phyloP scores from a whole-genome alignment of 2,888 invertebrate genomes.

The Notodonta ziczac region DNA sequence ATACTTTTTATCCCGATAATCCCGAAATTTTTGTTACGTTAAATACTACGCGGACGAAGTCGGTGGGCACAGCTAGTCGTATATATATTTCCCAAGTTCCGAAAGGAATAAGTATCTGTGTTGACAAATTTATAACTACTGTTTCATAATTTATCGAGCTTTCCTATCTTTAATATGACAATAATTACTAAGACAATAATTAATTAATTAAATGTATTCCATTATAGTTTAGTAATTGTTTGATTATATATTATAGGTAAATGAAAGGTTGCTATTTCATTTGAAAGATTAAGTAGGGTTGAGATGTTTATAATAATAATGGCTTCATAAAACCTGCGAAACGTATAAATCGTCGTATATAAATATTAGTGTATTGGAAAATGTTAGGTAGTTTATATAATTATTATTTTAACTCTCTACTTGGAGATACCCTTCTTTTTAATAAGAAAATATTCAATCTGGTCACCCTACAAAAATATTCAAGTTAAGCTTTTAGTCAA shows the following conservation, averaged over 20 bases:
- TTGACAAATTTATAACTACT: constrained; percentile 28
- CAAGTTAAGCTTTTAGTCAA: background rate
- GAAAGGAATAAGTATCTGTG: constrained; percentile 30
- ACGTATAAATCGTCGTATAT: background rate
- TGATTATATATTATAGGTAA: constrained; percentile 2
- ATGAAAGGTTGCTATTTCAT: background rate
- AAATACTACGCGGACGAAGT: no score
- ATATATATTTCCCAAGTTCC: constrained; percentile 29
- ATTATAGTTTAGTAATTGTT: constrained; percentile 36
- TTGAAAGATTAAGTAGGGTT: background rate
- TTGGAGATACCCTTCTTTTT: no score
- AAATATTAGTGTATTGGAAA: background rate
- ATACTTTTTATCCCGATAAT: no score
- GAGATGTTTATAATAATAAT: background rate
- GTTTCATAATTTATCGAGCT: constrained; percentile 70
- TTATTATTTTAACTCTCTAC: no score
- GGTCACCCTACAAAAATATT: no score
- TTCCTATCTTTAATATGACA: constrained; percentile 71
- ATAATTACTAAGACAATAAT: constrained; percentile 40
- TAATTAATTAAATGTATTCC: constrained; percentile 22
- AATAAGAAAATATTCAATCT: no score
- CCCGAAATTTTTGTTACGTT: no score
- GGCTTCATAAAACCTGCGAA: background rate
- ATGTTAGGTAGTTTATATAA: no score
- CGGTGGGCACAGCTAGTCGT: no score